phyloP scores from a whole-genome alignment of 2,797 vertebrate species.

The Syncerus caffer region DNA sequence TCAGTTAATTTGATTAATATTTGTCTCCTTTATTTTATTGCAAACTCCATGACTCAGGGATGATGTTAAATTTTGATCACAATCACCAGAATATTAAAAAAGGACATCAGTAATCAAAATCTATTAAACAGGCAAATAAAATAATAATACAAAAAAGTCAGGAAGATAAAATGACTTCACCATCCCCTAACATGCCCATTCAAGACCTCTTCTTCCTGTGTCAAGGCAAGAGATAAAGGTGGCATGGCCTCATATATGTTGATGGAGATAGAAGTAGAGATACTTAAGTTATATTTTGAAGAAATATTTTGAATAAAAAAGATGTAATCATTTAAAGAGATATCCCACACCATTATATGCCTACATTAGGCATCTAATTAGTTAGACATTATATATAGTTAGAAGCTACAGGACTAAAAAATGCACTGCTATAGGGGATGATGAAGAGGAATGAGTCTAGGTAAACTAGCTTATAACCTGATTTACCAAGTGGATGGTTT shows the following conservation, averaged over 20 bases:
- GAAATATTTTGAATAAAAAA: not conserved
- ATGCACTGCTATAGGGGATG: not conserved
- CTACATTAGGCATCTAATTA: too few relatives aligned
- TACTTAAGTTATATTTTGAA: not conserved
- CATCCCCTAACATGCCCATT: not conserved
- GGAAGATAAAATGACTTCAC: not conserved
- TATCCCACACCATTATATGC: too few relatives aligned
- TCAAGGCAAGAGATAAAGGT: not conserved
- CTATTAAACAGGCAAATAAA: not conserved
- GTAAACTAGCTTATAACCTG: not conserved
- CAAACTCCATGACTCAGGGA: not conserved
- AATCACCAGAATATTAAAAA: not conserved
- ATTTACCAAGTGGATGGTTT: not conserved
- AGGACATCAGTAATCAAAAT: constrained; percentile 12
- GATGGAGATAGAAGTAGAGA: not conserved
- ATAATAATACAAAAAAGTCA: not conserved
- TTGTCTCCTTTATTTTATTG: not conserved
- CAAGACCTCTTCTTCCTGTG: not conserved
- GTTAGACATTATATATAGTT: too few relatives aligned
- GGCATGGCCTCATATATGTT: not conserved
- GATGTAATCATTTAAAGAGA: too few relatives aligned
- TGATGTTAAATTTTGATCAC: not conserved
- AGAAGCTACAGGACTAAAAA: not conserved
- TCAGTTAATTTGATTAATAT: not conserved
- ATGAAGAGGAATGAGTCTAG: not conserved